Base-by-base conservation (phyloP, 1,140 invertebrate species). In the Oedothorax gibbosus region DNA sequence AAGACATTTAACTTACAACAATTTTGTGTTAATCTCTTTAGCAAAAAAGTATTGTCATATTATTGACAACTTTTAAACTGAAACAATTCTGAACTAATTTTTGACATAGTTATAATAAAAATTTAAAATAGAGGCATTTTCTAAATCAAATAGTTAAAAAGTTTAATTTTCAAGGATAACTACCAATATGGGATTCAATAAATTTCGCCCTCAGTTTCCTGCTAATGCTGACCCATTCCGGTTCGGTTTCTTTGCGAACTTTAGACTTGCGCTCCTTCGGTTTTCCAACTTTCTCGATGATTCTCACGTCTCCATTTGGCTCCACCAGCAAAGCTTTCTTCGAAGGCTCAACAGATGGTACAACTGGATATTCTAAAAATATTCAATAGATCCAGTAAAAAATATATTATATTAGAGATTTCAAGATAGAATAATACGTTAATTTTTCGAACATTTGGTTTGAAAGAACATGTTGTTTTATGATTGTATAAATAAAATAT, bases 161-260 rank as follows among this genome's bases (percentile, higher is more conserved):
- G 6, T 10, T 21, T 35, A 66, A 66, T 65, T 65, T 20, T 20
- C 3, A 65, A 20, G 11, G 14, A 21, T 66, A 5, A 56, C 53
- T 78, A 85, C 83, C 73, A 3, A 77, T 77, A 21, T 85, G 83
- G 2, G 73, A 77, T 71, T 85, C 83, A 35, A 85, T 85, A 51
- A 85, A 85, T 14, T 85, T 85, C 2, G 83, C 83, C 65, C 83
- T 77, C 5, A 85, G 12, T 64, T 85, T 85, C 14, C 49, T 68
- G 14, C 83, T 85, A 14, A 85, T 64, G 49, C 73, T 85, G 21
- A 85, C 60, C 83, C 83, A 85, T 53, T 85, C 83, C 0, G 83
- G 83, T 62, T 77, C 64, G 1, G 64, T 50, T 35, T 85, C 83
- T 15, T 78, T 85, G 6, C 20, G 11, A 8, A 6, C 6, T 51